Evolutionary conservation across 2,113 vertebrate genomes (phyloP).

Genomic region (Daboia siamensis): DNA sequence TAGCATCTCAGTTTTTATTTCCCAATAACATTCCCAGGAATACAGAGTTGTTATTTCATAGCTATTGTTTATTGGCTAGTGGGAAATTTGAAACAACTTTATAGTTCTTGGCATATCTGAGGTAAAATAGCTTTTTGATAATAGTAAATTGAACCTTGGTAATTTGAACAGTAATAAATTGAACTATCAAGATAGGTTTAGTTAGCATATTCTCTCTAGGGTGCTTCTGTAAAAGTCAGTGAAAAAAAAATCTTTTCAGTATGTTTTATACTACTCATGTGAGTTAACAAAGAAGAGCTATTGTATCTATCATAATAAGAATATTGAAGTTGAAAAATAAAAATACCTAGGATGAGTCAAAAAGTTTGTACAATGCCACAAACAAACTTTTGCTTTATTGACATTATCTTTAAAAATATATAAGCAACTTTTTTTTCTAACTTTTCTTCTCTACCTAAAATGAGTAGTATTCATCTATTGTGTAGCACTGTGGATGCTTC

Average conservation of each 20-base stretch:
- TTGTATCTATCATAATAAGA: background rate
- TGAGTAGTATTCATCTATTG: background rate
- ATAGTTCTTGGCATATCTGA: background rate
- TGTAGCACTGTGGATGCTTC: background rate
- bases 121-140: background rate
- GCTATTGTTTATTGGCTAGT: background rate
- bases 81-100: background rate
- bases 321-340: background rate
- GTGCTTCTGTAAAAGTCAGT: background rate
- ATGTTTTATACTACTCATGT: background rate
- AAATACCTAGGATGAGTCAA: background rate
- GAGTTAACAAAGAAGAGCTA: background rate
- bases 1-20: background rate
- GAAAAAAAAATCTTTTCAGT: background rate
- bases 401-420: background rate
- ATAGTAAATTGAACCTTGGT: background rate
- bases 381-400: background rate
- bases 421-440: background rate
- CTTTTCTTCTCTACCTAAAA: background rate
- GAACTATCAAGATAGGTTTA: background rate
- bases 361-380: background rate
- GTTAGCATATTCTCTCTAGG: background rate
- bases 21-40: background rate
- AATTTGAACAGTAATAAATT: conserved; percentile 12
- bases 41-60: background rate